Conservation (phyloP, 1,140 invertebrate species). For the Fopius arisanus region DNA sequence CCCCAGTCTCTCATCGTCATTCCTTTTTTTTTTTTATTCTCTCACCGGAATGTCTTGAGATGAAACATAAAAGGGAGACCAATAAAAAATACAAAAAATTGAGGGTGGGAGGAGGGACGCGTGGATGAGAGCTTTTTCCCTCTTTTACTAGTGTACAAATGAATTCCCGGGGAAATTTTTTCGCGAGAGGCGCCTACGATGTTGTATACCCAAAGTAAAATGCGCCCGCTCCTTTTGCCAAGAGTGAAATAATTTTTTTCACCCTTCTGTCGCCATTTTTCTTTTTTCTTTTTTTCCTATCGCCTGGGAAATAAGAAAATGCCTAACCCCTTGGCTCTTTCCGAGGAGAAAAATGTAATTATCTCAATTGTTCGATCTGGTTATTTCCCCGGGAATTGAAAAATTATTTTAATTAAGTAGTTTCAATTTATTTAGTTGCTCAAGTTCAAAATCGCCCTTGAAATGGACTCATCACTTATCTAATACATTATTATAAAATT, state of each 20-base stretch:
- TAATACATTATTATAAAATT: no score
- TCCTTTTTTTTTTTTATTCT: not conserved
- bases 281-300: conserved; percentile 4
- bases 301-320: not conserved
- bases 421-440: no score
- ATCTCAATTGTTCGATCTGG: not conserved
- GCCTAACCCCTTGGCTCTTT: not conserved
- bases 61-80: conserved; percentile 6
- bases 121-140: conserved; percentile 11
- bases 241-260: not conserved
- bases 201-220: conserved; percentile 1
- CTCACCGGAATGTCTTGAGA: conserved; percentile 13
- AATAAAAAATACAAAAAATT: conserved; percentile 3
- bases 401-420: not conserved
- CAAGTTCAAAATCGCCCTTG: no score
- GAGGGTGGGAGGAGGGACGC: not conserved
- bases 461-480: no score
- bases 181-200: not conserved
- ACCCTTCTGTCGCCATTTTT: not conserved
- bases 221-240: not conserved
- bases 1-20: not conserved
- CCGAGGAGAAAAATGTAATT: not conserved
- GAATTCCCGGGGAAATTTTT: conserved; percentile 18
- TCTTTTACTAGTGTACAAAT: conserved; percentile 16
- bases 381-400: not conserved